phyloP scores from a whole-genome alignment of 2,888 invertebrate genomes.

The Tipula unca region DNA sequence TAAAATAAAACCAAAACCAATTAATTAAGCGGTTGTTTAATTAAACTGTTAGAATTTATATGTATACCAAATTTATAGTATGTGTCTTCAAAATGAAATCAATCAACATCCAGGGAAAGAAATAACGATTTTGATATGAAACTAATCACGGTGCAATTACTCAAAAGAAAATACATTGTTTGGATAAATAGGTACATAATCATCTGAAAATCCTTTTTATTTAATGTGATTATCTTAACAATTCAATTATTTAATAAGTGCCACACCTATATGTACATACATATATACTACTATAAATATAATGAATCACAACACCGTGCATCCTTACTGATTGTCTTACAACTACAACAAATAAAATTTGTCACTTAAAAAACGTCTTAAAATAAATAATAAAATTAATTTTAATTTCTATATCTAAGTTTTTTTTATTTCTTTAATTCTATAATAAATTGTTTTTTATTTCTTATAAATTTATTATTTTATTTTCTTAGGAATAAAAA shows the following conservation, averaged over 20 bases:
- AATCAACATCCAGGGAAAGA: background rate
- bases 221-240: background rate
- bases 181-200: background rate
- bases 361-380: background rate
- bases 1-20: background rate
- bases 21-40: background rate
- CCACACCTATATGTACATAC: background rate
- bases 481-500: background rate
- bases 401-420: background rate
- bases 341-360: background rate
- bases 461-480: background rate
- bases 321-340: background rate
- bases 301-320: background rate
- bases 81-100: background rate
- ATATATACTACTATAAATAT: too few species aligned
- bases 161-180: background rate
- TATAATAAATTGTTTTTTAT: constrained; percentile 9
- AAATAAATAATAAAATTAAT: constrained; percentile 3
- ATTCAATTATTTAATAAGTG: background rate
- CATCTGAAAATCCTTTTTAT: background rate
- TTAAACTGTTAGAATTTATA: background rate
- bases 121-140: background rate
- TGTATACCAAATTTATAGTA: background rate
- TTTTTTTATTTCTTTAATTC: background rate
- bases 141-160: background rate